Evolutionary conservation across 2,888 invertebrate species (phyloP).

Genomic region (Carabus problematicus): DNA sequence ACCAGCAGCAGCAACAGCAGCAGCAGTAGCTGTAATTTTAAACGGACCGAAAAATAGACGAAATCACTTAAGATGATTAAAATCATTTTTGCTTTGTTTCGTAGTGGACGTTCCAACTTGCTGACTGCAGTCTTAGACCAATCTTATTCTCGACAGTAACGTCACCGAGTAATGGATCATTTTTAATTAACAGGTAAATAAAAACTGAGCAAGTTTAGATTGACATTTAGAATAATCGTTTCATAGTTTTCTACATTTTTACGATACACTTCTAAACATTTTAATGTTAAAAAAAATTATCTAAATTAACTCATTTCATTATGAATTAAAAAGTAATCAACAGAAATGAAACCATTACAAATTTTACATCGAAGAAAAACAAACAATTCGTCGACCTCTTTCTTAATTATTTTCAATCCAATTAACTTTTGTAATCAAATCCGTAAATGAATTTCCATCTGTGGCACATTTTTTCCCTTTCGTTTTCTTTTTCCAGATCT

Average conservation of each 20-base stretch:
- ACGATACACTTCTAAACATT: too few relatives aligned
- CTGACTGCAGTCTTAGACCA: neutral
- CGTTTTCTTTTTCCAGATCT: neutral
- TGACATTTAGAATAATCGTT: too few relatives aligned
- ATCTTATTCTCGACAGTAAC: slow-evolving; percentile 4
- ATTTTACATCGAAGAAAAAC: too few relatives aligned
- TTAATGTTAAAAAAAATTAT: too few relatives aligned
- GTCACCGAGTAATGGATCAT: slow-evolving; percentile 14
- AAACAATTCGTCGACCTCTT: too few relatives aligned
- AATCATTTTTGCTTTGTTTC: slow-evolving; percentile 25
- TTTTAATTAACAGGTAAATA: slow-evolving; percentile 13
- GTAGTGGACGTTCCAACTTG: neutral
- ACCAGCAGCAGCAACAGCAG: too few relatives aligned
- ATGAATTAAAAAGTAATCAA: too few relatives aligned
- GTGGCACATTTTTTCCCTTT: slow-evolving; percentile 8
- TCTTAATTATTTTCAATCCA: slow-evolving; percentile 15
- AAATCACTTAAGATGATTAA: slow-evolving; percentile 31
- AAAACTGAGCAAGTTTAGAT: neutral
- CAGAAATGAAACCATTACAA: too few relatives aligned
- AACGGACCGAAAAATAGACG: slow-evolving; percentile 16
- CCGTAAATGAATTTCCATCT: slow-evolving; percentile 13
- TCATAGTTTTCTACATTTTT: too few relatives aligned
- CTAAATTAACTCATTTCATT: too few relatives aligned
- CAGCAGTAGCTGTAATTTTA: slow-evolving; percentile 15
- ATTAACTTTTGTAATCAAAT: slow-evolving; percentile 26